Base-by-base conservation (phyloP, 1,140 invertebrate genomes). In the Oedothorax gibbosus region DNA sequence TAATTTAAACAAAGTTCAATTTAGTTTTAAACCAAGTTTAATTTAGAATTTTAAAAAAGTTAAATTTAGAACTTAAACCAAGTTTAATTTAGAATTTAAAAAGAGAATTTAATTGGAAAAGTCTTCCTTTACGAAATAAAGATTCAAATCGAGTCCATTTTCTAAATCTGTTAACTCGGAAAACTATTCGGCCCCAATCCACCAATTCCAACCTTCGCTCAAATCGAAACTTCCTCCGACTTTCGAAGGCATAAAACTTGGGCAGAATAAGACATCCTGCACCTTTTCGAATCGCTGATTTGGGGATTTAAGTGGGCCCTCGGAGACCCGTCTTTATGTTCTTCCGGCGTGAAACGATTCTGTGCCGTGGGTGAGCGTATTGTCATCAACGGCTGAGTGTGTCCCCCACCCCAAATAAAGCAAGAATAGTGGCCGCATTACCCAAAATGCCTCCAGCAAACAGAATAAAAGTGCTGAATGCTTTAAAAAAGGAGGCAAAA, bases 271-370 rank as follows among this genome's bases (percentile, higher is more conserved):
- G 15, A 50, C 15, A 18, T 11, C n/a, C 8, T n/a, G 35, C 5
- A 51, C 21, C 10, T 49, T 20, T 79, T 11, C 50, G 51, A 79
- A 79, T 79, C 77, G 51, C 77, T 79, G 77, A 79, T 79, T 68
- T 79, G 77, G 64, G 77, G 51, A 56, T 56, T 53, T 79, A 68
- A 68, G 35, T 54, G 35, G n/a, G 35, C 15, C 51, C 54, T 56
- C 51, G n/a, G 62, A 68, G 51, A 14, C 49, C 51, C 51, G 11
- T 56, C 35, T 79, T 68, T 68, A 79, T 79, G 11, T 14, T 50
- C 57, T 51, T 18, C 50, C 53, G 8, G 57, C n/a, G 57, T 5
- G 35, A 77, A 77, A 65, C 75, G 60, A 77, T 77, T 77, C 65
- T 77, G 57, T 51, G 53, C 60, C 10, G 15, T 56, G 60, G 21